phyloP scores from a whole-genome alignment of 1,140 invertebrate species.

The Drosophila bipectinata region DNA sequence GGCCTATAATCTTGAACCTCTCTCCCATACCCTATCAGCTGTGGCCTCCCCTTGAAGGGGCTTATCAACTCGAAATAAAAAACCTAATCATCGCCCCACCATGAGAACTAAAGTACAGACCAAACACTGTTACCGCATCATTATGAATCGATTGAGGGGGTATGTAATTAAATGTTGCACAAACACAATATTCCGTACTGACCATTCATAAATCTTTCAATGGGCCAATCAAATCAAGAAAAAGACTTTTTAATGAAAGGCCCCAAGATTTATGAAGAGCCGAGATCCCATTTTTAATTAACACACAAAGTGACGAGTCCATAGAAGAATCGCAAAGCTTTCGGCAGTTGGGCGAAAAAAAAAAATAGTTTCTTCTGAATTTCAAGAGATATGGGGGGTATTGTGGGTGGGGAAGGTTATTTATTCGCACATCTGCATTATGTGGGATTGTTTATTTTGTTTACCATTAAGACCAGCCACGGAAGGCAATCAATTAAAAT shows the following conservation, averaged over 20 bases:
- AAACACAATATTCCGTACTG: slow-evolving; percentile 33
- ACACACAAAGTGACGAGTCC: slow-evolving; percentile 23
- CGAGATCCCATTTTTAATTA: slow-evolving; percentile 49
- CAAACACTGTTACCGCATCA: slow-evolving; percentile 31
- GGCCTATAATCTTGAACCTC: neutral
- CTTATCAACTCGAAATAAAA: slow-evolving; percentile 19
- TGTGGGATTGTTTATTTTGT: slow-evolving; percentile 42
- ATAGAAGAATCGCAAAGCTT: slow-evolving; percentile 18
- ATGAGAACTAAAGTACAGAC: slow-evolving; percentile 28
- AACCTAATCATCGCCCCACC: slow-evolving; percentile 16
- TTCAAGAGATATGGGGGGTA: slow-evolving; percentile 7
- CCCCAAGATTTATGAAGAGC: slow-evolving; percentile 48
- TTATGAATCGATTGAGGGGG: slow-evolving; percentile 12
- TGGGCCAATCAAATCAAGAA: slow-evolving; percentile 52
- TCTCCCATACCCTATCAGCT: slow-evolving; percentile 5
- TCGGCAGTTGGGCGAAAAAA: slow-evolving; percentile 25
- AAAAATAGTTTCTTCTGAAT: slow-evolving; percentile 40
- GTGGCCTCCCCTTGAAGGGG: slow-evolving; percentile 19
- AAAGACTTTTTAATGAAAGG: slow-evolving; percentile 62
- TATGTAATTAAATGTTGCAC: slow-evolving; percentile 55
- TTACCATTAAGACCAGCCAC: slow-evolving; percentile 24
- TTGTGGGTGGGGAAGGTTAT: slow-evolving; percentile 4
- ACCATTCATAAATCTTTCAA: slow-evolving; percentile 68
- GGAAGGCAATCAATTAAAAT: slow-evolving; percentile 37
- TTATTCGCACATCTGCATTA: slow-evolving; percentile 56